Percentiles rank a stretch among this genome's conserved stretches.
These are phyloP conservation scores for Hirudo medicinalis DNA, from an alignment of 1,140 invertebrate species.

Conservation along the genomic window DNA sequence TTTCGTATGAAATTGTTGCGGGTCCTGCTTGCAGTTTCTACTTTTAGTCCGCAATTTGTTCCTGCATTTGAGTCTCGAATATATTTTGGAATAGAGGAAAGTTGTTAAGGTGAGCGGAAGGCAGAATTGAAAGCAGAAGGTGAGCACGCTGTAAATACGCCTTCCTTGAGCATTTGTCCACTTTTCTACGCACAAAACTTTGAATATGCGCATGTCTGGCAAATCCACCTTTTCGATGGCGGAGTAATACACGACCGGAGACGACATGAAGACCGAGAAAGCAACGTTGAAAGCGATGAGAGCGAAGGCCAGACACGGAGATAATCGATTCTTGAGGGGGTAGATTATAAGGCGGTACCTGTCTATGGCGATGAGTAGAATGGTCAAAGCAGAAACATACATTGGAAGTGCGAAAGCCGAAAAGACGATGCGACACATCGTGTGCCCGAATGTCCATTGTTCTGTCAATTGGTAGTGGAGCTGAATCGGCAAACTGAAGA, in stretches of 20 bases:
- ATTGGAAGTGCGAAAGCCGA: constrained; percentile 47
- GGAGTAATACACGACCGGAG: constrained; percentile 34
- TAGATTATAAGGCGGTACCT: constrained; percentile 53
- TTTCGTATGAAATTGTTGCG: constrained; percentile 57
- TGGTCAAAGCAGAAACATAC: constrained; percentile 56
- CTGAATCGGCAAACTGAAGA: constrained; percentile 62
- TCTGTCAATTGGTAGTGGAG: constrained; percentile 70
- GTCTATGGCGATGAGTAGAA: constrained; percentile 56
- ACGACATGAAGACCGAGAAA: constrained; percentile 30
- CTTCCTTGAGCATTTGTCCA: constrained; percentile 29
- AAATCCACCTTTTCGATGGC: constrained; percentile 26
- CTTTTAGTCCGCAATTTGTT: constrained; percentile 20
- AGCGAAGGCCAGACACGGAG: constrained; percentile 27
- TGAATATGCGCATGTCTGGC: constrained; percentile 25
- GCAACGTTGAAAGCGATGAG: constrained; percentile 22
- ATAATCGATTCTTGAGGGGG: constrained; percentile 42
- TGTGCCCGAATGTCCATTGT: constrained; percentile 60
- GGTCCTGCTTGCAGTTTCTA: constrained; percentile 23
- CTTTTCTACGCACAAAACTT: constrained; percentile 32
- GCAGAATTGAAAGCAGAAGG: constrained; percentile 35
- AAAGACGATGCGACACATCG: constrained; percentile 35
- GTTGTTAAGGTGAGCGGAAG: constrained; percentile 32
- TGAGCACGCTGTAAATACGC: constrained; percentile 30
- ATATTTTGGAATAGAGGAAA: constrained; percentile 34
- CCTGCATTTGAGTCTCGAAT: constrained; percentile 27